Percentiles rank a stretch among this genome's conserved stretches.
phyloP scores from a whole-genome alignment of 2,888 invertebrate species.

The Heliconius sara region DNA sequence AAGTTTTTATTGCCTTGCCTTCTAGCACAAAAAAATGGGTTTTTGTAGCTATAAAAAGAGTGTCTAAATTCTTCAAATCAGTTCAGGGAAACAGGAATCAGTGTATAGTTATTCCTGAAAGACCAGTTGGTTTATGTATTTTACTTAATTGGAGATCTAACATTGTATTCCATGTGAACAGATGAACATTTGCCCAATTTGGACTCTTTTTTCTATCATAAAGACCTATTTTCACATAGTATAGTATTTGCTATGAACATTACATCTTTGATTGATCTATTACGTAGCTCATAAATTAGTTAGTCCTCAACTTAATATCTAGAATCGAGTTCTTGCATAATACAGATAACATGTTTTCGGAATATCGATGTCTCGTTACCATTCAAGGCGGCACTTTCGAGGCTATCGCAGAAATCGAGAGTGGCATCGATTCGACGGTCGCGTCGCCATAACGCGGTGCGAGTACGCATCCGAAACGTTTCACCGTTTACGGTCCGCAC shows the following conservation, averaged over 20 bases:
- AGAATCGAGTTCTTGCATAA: constrained; percentile 25
- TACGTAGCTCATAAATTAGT: neutral
- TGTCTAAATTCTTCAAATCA: too few species aligned
- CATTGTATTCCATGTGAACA: too few species aligned
- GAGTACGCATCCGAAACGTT: constrained; percentile 46
- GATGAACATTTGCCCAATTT: too few species aligned
- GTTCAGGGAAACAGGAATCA: too few species aligned
- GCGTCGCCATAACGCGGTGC: constrained; percentile 40
- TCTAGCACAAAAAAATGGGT: too few species aligned
- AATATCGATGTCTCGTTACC: constrained; percentile 48
- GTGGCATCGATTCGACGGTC: constrained; percentile 55
- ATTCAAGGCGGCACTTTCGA: constrained; percentile 57
- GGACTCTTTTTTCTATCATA: neutral
- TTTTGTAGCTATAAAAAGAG: too few species aligned
- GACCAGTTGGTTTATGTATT: too few species aligned
- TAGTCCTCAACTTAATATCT: neutral
- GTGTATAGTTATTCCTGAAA: too few species aligned
- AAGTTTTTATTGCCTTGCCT: neutral
- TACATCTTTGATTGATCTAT: neutral
- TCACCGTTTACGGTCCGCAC: constrained; percentile 53
- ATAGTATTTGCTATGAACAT: neutral
- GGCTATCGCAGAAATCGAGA: constrained; percentile 66
- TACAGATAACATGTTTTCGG: constrained; percentile 25
- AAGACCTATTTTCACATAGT: neutral
- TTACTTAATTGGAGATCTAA: too few species aligned